These are phyloP conservation scores for Hirudo medicinalis DNA, from an alignment of 1,140 invertebrate genomes.

Conservation along the genomic window DNA sequence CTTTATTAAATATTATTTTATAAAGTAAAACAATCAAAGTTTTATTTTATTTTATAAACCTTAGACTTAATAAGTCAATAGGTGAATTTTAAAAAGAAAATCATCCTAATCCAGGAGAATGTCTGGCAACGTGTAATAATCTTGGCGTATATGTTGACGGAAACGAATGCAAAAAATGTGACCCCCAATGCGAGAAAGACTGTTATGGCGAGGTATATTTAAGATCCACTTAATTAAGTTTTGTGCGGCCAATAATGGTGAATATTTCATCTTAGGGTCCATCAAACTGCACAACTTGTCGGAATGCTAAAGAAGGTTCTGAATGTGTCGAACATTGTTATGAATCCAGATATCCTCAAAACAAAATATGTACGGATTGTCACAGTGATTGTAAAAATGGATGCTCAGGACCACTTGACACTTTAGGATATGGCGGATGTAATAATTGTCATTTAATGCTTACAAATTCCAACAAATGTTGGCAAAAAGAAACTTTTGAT, in stretches of 20 bases:
- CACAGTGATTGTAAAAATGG: neutral
- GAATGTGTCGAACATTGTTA: neutral
- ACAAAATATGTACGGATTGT: neutral
- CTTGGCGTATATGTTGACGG: neutral
- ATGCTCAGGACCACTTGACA: neutral
- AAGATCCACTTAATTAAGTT: neutral
- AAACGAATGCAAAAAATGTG: slow-evolving; percentile 1
- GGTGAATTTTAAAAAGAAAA: no score
- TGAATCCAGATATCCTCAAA: neutral
- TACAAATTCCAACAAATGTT: neutral
- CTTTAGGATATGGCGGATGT: neutral
- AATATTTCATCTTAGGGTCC: slow-evolving; percentile 2
- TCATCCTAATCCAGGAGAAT: no score
- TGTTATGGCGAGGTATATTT: slow-evolving; percentile 5
- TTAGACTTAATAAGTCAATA: no score
- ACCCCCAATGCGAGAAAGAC: neutral
- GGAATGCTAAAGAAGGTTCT: neutral
- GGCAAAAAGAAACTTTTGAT: no score
- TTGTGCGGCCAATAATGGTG: neutral
- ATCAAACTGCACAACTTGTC: neutral
- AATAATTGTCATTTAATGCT: neutral
- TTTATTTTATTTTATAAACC: no score
- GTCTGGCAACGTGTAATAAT: no score
- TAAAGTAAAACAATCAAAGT: no score
- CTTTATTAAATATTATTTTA: no score